phyloP scores from a whole-genome alignment of 2,113 vertebrate species.

The Cottus gobio region DNA sequence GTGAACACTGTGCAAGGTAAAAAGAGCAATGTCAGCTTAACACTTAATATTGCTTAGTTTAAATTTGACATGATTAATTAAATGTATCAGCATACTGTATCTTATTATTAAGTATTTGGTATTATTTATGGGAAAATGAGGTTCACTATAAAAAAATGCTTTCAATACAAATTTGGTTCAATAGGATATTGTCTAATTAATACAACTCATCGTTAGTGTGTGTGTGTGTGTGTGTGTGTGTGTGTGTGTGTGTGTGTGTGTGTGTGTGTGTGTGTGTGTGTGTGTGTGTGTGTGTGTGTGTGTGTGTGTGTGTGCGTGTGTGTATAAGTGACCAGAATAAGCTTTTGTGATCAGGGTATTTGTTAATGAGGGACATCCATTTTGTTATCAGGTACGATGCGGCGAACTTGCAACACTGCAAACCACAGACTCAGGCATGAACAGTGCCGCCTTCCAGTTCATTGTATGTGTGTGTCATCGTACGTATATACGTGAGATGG shows the following conservation, averaged over 20 bases:
- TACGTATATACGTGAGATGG: background rate
- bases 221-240: constrained; percentile 2
- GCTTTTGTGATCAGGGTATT: constrained; percentile 32
- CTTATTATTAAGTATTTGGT: background rate
- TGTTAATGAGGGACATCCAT: constrained; percentile 32
- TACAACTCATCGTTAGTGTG: constrained; percentile 17
- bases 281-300: constrained; percentile 4
- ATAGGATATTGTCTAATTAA: constrained; percentile 13
- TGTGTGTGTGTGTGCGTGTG: background rate
- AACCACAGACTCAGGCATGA: background rate
- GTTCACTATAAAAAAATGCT: constrained; percentile 15
- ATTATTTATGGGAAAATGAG: constrained; percentile 4
- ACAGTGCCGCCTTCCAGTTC: background rate
- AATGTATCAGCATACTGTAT: background rate
- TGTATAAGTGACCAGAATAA: constrained; percentile 6
- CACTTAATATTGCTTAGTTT: background rate
- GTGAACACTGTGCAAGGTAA: background rate
- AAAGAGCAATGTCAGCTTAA: background rate
- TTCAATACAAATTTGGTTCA: constrained; percentile 22
- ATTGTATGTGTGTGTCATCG: background rate
- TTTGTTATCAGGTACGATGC: constrained; percentile 10
- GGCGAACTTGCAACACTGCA: background rate
- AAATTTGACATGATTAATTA: background rate
- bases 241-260: constrained; percentile 5
- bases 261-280: background rate